phyloP scores from a whole-genome alignment of 2,113 vertebrate genomes.

The Prinia subflava region DNA sequence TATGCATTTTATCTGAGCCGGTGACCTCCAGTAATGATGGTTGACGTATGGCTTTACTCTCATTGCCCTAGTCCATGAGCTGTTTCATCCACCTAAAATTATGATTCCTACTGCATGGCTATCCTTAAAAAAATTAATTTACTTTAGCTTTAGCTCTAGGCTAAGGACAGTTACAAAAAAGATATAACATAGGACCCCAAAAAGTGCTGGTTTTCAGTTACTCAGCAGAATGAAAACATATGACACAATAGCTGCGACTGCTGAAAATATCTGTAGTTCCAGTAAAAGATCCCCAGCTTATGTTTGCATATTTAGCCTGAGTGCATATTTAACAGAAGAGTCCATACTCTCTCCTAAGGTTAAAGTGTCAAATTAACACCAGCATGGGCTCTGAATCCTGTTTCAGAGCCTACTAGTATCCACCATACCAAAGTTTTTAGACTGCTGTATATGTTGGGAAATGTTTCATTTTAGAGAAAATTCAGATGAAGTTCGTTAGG shows the following conservation, averaged over 20 bases:
- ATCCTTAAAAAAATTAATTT: not conserved
- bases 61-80: not conserved
- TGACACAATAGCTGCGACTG: not conserved
- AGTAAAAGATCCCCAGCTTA: not conserved
- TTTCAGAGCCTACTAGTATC: not conserved
- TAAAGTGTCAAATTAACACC: not conserved
- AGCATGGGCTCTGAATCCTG: not conserved
- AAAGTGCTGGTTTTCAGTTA: not conserved
- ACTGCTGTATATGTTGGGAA: not conserved
- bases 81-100: not conserved
- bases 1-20: not conserved
- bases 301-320: not conserved
- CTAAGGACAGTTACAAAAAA: not conserved
- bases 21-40: not conserved
- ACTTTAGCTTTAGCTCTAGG: not conserved
- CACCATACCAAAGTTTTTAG: not conserved
- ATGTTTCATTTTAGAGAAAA: not conserved
- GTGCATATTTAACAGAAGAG: not conserved
- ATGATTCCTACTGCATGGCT: not conserved
- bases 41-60: not conserved
- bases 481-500: not conserved
- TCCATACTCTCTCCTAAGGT: not conserved
- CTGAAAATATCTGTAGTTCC: not conserved
- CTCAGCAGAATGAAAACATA: not conserved
- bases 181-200: accelerated